phyloP scores from a whole-genome alignment of 2,888 invertebrate species.

The Crioceris asparagi region DNA sequence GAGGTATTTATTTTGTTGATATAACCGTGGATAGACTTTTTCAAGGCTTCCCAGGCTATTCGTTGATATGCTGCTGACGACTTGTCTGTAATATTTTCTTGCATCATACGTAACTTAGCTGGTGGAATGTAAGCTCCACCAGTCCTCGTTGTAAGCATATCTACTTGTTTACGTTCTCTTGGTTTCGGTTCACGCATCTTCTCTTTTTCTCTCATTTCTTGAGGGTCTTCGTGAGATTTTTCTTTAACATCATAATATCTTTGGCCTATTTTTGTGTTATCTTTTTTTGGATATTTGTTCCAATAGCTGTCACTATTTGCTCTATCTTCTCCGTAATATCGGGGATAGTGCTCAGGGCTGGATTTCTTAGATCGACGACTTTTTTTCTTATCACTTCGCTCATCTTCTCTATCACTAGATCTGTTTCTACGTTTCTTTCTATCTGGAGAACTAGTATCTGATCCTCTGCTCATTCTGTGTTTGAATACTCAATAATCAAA shows the following conservation, averaged over 20 bases:
- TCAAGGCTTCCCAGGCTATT: conserved; percentile 96
- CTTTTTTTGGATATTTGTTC: conserved; percentile 35
- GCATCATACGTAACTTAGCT: conserved; percentile 89
- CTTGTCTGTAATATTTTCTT: conserved; percentile 92
- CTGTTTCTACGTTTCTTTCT: background rate
- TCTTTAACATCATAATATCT: conserved; percentile 32
- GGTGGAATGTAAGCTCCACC: conserved; percentile 98
- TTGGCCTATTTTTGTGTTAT: conserved; percentile 29
- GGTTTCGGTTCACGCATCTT: conserved; percentile 24
- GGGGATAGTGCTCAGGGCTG: conserved; percentile 10
- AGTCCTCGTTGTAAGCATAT: conserved; percentile 70
- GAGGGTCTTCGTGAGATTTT: conserved; percentile 5
- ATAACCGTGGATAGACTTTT: conserved; percentile 95
- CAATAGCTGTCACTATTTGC: conserved; percentile 34
- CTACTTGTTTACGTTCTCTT: conserved; percentile 43
- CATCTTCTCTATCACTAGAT: background rate
- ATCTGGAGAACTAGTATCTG: too few species aligned
- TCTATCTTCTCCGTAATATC: conserved; percentile 34
- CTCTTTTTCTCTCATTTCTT: conserved; percentile 10
- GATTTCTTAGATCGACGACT: background rate
- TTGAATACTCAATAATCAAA: too few species aligned
- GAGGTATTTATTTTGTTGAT: conserved; percentile 97
- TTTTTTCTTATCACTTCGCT: background rate
- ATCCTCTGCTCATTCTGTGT: too few species aligned
- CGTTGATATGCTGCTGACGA: conserved; percentile 90